Base-by-base conservation (phyloP, 2,888 invertebrate species). In the Yponomeuta malinellus region DNA sequence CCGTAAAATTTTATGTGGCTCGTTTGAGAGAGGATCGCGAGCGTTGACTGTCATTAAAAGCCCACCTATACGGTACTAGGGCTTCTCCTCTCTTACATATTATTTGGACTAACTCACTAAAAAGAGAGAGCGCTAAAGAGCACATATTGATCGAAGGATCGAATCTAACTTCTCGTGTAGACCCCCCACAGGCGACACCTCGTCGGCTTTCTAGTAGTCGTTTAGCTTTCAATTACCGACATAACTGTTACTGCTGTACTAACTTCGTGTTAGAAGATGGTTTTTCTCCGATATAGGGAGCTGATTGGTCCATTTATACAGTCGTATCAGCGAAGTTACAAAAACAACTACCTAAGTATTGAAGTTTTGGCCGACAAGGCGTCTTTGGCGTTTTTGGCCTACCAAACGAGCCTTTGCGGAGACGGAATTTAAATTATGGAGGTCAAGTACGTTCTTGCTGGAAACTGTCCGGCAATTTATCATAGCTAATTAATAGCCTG, bases 1-100 rank as follows among this genome's bases (percentile, higher is more conserved):
- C 77, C 84, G 82, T 89, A 87, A 88, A 88, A 89, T 88, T 88
- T 88, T 87, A 90, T 84, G 80, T 75, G 74, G 74, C 78, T 81
- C 84, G 81, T 83, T 88, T 84, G 79, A 79, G 79, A 80, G 79
- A 79, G 80, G 81, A 81, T 63, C 76, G 76, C 76, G 73, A 73
- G 78, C 73, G 77, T 77, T 76, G 75, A 76, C 75, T 76, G 79
- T 82, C 85, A 84, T 87, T 88, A 88, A 64, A 81, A 79, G 76
- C 74, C 79, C 81, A 82, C 82, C 82, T 84, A 83, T 80, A 80
- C 78, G 78, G 73, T 15, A 59, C 52, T 15, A 59, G 52, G 52
- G 52, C 52, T 59, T 15, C 52, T 59, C 6, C 52, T 15, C 52
- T 59, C 52, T 59, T 15, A 59, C 23, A 23, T 23, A 23, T 23